A percentile compares a stretch with the other conserved stretches of the same genome.
These are phyloP conservation scores for Pristionchus entomophagus DNA, from an alignment of 2,888 invertebrate genomes.

Conservation along the genomic window DNA sequence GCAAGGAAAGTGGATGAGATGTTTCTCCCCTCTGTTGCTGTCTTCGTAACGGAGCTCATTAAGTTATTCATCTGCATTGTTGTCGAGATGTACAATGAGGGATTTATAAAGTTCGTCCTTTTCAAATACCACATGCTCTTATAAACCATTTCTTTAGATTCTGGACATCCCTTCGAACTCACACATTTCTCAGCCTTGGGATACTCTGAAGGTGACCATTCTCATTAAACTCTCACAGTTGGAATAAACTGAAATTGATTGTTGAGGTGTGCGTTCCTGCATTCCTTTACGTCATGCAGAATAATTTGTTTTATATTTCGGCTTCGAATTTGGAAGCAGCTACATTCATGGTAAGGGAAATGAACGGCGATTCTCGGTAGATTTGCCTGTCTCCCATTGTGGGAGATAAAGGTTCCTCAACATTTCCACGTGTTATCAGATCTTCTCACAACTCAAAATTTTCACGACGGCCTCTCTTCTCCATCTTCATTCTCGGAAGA, in stretches of 20 bases:
- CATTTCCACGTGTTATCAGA: no score
- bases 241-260: no score
- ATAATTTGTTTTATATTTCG: slow-evolving; percentile 95
- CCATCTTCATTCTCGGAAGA: slow-evolving; percentile 78
- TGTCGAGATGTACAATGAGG: slow-evolving; percentile 24
- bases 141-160: slow-evolving; percentile 47
- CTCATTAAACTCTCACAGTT: background rate
- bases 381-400: no score
- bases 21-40: slow-evolving; percentile 71
- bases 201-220: slow-evolving; percentile 56
- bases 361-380: no score
- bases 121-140: background rate
- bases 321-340: slow-evolving; percentile 98
- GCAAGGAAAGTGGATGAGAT: slow-evolving; percentile 60
- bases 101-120: background rate
- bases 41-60: slow-evolving; percentile 73
- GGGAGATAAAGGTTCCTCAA: no score
- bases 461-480: slow-evolving; percentile 80
- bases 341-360: slow-evolving; percentile 93
- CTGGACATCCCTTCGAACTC: slow-evolving; percentile 50
- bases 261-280: slow-evolving; percentile 84
- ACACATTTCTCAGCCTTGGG: slow-evolving; percentile 58
- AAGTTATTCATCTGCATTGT: slow-evolving; percentile 41
- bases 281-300: slow-evolving; percentile 93
- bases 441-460: slow-evolving; percentile 79